Conservation (phyloP, 2,113 vertebrate genomes). For the Syngnathus floridae region DNA sequence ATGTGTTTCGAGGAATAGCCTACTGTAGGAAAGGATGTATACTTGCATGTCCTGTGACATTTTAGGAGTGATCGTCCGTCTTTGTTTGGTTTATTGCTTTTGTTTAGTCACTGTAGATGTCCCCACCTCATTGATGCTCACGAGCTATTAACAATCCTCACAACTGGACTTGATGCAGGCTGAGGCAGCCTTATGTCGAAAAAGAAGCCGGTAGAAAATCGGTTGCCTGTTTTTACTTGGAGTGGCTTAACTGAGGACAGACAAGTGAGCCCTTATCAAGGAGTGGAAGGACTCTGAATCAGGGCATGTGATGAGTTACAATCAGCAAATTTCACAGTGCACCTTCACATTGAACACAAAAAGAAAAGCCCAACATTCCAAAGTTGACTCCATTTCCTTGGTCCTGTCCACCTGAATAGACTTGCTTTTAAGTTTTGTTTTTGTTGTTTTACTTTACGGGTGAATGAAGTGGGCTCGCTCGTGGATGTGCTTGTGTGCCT, state of each 20-base stretch:
- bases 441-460: conserved; percentile 18
- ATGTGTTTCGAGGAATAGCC: conserved; percentile 65
- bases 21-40: conserved; percentile 63
- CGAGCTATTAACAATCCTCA: conserved; percentile 62
- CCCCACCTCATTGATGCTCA: conserved; percentile 54
- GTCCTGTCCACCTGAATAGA: conserved; percentile 50
- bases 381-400: conserved; percentile 48
- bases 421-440: background rate
- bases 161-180: conserved; percentile 62
- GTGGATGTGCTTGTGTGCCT: conserved; percentile 33
- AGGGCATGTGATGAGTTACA: conserved; percentile 66
- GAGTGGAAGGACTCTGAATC: conserved; percentile 53
- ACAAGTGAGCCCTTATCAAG: conserved; percentile 43
- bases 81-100: conserved; percentile 17
- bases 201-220: conserved; percentile 8
- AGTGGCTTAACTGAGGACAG: conserved; percentile 56
- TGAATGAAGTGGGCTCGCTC: conserved; percentile 34
- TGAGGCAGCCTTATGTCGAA: conserved; percentile 54
- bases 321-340: conserved; percentile 63
- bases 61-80: conserved; percentile 40
- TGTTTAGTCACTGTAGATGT: conserved; percentile 61
- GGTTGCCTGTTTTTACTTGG: conserved; percentile 48
- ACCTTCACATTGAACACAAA: conserved; percentile 46
- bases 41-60: conserved; percentile 60
- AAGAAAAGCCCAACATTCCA: conserved; percentile 62